These are phyloP conservation scores for Engystomops pustulosus DNA, from an alignment of 2,113 vertebrate genomes.

Conservation along the genomic window DNA sequence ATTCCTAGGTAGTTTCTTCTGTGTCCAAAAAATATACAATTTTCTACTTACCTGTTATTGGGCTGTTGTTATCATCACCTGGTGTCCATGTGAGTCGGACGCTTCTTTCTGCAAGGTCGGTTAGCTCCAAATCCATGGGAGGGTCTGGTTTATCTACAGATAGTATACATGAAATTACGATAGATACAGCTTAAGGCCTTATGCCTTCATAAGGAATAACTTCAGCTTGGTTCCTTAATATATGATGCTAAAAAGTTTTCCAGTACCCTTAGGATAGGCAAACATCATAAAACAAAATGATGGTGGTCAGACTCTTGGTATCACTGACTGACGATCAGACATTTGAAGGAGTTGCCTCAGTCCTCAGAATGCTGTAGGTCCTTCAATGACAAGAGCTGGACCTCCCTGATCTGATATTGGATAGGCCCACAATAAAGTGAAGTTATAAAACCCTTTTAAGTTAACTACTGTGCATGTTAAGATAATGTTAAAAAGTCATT, in stretches of 20 bases:
- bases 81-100: conserved; percentile 93
- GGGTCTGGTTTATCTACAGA: conserved; percentile 84
- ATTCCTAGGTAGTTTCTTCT: not conserved
- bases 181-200: not conserved
- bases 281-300: too few species aligned
- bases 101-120: conserved; percentile 85
- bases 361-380: too few species aligned
- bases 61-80: conserved; percentile 89
- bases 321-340: too few species aligned
- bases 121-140: conserved; percentile 88
- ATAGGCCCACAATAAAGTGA: too few species aligned
- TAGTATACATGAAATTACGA: conserved; percentile 1
- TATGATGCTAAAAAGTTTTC: not conserved
- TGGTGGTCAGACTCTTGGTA: too few species aligned
- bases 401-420: too few species aligned
- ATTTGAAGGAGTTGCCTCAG: too few species aligned
- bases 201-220: not conserved
- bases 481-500: not conserved
- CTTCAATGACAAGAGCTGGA: too few species aligned
- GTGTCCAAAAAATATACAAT: not conserved
- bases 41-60: conserved; percentile 83
- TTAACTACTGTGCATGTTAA: not conserved
- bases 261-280: too few species aligned
- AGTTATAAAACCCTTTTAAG: not conserved
- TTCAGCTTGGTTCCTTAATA: not conserved